phyloP scores from a whole-genome alignment of 2,888 invertebrate genomes.

The Rhingia campestris region DNA sequence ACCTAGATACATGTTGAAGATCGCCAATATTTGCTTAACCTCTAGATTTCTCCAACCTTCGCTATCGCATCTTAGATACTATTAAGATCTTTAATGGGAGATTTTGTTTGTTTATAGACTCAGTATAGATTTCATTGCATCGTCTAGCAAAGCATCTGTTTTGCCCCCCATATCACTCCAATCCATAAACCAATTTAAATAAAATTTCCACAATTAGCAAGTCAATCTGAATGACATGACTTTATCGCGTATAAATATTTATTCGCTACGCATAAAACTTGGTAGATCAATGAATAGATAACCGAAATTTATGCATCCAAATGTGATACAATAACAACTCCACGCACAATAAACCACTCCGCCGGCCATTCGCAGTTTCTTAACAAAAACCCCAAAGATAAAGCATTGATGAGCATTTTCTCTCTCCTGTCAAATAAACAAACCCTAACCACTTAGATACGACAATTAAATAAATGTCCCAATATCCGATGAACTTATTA shows the following conservation, averaged over 20 bases:
- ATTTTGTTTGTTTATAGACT: too few relatives aligned
- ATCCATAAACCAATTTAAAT: too few relatives aligned
- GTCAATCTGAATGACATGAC: not conserved
- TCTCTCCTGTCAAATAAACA: conserved; percentile 57
- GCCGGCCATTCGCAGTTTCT: conserved; percentile 14
- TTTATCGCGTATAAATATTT: not conserved
- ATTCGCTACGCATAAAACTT: not conserved
- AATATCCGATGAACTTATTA: conserved; percentile 11
- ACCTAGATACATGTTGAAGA: too few relatives aligned
- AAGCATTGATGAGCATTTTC: conserved; percentile 17
- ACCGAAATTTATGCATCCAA: not conserved
- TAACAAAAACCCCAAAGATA: not conserved
- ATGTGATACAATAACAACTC: not conserved
- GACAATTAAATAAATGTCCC: conserved; percentile 38
- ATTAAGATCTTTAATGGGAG: too few relatives aligned
- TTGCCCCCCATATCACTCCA: too few relatives aligned
- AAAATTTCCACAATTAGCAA: too few relatives aligned
- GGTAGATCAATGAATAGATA: conserved; percentile 5
- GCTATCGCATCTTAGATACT: too few relatives aligned
- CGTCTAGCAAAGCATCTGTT: too few relatives aligned
- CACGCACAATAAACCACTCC: conserved; percentile 1
- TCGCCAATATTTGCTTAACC: too few relatives aligned
- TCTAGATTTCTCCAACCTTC: too few relatives aligned
- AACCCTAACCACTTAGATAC: conserved; percentile 51
- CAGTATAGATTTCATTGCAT: too few relatives aligned